These are phyloP conservation scores for Panthera tigris DNA, from an alignment of 2,113 vertebrate genomes.

Conservation along the genomic window DNA sequence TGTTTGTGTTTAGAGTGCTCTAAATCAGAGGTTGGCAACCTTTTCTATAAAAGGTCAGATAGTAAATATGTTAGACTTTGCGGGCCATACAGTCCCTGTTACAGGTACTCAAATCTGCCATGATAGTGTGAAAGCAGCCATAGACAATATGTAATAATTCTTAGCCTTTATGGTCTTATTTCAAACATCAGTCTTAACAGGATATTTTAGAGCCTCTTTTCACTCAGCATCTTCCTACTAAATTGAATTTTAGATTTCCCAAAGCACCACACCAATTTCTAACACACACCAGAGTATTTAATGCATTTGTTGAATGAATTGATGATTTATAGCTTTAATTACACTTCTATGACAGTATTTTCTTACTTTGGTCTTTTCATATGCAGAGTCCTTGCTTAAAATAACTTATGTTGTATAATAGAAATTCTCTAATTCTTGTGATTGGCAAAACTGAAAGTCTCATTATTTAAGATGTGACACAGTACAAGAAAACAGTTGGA, in stretches of 20 bases:
- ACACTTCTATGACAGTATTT: not conserved
- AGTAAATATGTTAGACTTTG: slow-evolving; percentile 9
- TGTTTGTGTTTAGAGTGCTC: not conserved
- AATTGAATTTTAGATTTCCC: not conserved
- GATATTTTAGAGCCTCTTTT: not conserved
- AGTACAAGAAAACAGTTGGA: not conserved
- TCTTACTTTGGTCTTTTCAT: slow-evolving; percentile 1
- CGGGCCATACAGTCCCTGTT: not conserved
- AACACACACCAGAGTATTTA: not conserved
- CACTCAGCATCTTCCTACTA: not conserved
- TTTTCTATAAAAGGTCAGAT: not conserved
- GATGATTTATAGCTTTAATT: slow-evolving; percentile 26
- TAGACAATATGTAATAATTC: not conserved
- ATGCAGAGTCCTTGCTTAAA: not conserved
- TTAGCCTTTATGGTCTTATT: not conserved
- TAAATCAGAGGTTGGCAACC: not conserved
- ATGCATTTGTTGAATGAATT: not conserved
- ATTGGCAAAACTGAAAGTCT: slow-evolving; percentile 13
- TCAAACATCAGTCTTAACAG: not conserved
- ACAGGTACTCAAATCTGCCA: not conserved
- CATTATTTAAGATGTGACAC: not conserved
- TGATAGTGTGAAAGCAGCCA: not conserved
- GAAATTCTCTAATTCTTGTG: not conserved
- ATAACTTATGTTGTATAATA: not conserved
- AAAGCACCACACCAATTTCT: not conserved